Evolutionary conservation across 2,113 vertebrate genomes (phyloP).

Genomic region (Protomyctophum bolini): DNA sequence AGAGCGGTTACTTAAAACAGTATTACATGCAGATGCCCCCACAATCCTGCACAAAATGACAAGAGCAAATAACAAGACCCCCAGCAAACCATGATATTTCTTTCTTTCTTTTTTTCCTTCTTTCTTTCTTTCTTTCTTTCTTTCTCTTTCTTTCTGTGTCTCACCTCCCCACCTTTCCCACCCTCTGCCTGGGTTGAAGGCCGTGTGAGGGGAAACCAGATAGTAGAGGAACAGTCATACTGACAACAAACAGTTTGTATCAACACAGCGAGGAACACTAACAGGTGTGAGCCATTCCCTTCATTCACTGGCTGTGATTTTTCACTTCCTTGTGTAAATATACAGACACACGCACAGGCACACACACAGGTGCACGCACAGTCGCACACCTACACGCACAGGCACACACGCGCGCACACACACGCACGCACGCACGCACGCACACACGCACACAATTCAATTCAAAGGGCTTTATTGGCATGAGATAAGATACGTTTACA

Average conservation of each 20-base stretch:
- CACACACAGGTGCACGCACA: background rate
- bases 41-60: too few relatives aligned
- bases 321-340: constrained; percentile 34
- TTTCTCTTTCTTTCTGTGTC: background rate
- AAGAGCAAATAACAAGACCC: too few relatives aligned
- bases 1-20: too few relatives aligned
- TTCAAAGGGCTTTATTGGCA: too few relatives aligned
- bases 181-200: constrained; percentile 22
- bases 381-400: background rate
- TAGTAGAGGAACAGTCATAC: background rate
- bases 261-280: constrained; percentile 5
- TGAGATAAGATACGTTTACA: too few relatives aligned
- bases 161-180: constrained; percentile 9
- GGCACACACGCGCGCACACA: background rate
- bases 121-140: background rate
- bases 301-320: constrained; percentile 39
- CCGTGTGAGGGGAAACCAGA: constrained; percentile 43
- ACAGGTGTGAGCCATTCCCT: constrained; percentile 35
- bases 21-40: too few relatives aligned
- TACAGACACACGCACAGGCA: constrained; percentile 1
- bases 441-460: background rate
- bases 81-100: background rate
- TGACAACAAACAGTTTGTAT: constrained; percentile 39
- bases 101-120: background rate
- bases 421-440: too few relatives aligned